These are phyloP conservation scores for Drosophila oshimai DNA, from an alignment of 1,140 invertebrate genomes.

Conservation along the genomic window DNA sequence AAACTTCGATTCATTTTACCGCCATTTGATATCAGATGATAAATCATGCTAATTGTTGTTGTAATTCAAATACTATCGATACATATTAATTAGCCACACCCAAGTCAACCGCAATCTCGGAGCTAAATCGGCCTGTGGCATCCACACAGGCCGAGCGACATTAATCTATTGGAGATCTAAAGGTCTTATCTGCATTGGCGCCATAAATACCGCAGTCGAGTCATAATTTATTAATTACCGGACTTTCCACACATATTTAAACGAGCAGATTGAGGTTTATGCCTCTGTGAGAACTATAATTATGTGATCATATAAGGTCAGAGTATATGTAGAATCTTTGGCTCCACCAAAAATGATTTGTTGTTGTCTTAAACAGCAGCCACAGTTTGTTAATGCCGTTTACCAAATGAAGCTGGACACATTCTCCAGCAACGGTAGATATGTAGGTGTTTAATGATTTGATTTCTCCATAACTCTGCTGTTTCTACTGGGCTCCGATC, in stretches of 20 bases:
- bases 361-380: constrained; percentile 27
- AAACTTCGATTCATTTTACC: constrained; percentile 53
- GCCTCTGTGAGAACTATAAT: constrained; percentile 27
- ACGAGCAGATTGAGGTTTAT: constrained; percentile 45
- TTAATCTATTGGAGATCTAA: constrained; percentile 67
- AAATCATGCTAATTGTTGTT: constrained; percentile 75
- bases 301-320: constrained; percentile 17
- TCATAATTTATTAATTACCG: constrained; percentile 78
- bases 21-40: constrained; percentile 55
- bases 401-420: constrained; percentile 10
- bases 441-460: constrained; percentile 34
- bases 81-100: constrained; percentile 77
- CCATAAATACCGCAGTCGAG: constrained; percentile 66
- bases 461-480: constrained; percentile 49
- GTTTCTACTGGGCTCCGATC: constrained; percentile 12
- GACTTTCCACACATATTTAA: constrained; percentile 74
- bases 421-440: constrained; percentile 23
- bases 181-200: constrained; percentile 65
- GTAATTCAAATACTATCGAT: constrained; percentile 75
- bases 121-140: constrained; percentile 37
- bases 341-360: background rate
- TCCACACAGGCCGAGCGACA: constrained; percentile 33
- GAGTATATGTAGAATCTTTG: background rate
- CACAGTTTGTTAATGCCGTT: constrained; percentile 16
- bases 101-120: constrained; percentile 36